Base-by-base conservation (phyloP, 2,888 invertebrate genomes). In the Drosophila fulvimacula region DNA sequence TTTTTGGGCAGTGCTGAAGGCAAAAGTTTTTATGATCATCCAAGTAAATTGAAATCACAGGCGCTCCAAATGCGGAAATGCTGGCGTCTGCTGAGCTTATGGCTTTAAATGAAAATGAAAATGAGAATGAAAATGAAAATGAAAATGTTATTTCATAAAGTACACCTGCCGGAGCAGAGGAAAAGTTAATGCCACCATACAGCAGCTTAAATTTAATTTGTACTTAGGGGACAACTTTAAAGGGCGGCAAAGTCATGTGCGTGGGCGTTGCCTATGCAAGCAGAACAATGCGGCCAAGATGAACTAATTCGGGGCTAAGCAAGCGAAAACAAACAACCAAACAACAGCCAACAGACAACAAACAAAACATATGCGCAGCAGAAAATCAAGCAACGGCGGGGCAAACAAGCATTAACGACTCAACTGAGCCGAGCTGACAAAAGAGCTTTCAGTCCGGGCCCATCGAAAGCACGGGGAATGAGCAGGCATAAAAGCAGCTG, bases 11-110 rank as follows among this genome's bases (percentile, higher is more conserved):
- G 38, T n/a, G 34, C 46, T 36, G 64, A 69, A 61, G 62, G 44
- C 44, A 52, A 62, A 76, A 81, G 61, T 68, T 82, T 74, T 85
- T 73, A 81, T 56, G 86, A 73, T 70, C 79, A 57, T 63, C 75
- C 73, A 63, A 86, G 69, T 83, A 83, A 86, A 83, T 86, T 83
- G 86, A 83, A 83, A 83, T 83, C 86, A 73, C 73, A 60, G 73
- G 63, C 46, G 49, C 38, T 55, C 58, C 32, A 51, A 11, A 46
- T 9, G 36, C 36, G 17, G 27, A 48, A 39, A 30, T n/a, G 5
- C 5, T 30, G 42, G 41, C 19, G 48, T 60, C 39, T 34, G 56
- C 60, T 44, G 41, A 48, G 69, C 62, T 71, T 55, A 60, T 48
- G 76, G 72, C 66, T 71, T 71, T 67, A 64, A 75, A 56, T 34